Conservation (phyloP, 2,113 vertebrate genomes). For the human (Homo sapiens) region GRCh38 chr1:50696001-50696500, state of each 20-base stretch:
- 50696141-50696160: slow-evolving; percentile 28
- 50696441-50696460: slow-evolving; percentile 17
- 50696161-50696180: not conserved
- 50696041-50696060: slow-evolving; percentile 39
- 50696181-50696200: not conserved
- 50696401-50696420: slow-evolving; percentile 36
- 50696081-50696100: not conserved
- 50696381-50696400: slow-evolving; percentile 15
- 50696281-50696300: slow-evolving; percentile 5
- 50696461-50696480: slow-evolving; percentile 25
- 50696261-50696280: slow-evolving; percentile 9
- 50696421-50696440: slow-evolving; percentile 28
- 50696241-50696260: slow-evolving; percentile 21
- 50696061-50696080: slow-evolving; percentile 26
- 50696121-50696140: not conserved
- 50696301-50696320: not conserved
- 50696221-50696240: not conserved
- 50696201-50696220: not conserved
- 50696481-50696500: slow-evolving; percentile 56
- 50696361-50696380: slow-evolving; percentile 1
- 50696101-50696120: slow-evolving; percentile 35
- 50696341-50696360: not conserved
- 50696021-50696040: slow-evolving; percentile 15
- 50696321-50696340: slow-evolving; percentile 3
- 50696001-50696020: slow-evolving; percentile 8